phyloP scores from a whole-genome alignment of 2,113 vertebrate genomes.

The Podarcis muralis region DNA sequence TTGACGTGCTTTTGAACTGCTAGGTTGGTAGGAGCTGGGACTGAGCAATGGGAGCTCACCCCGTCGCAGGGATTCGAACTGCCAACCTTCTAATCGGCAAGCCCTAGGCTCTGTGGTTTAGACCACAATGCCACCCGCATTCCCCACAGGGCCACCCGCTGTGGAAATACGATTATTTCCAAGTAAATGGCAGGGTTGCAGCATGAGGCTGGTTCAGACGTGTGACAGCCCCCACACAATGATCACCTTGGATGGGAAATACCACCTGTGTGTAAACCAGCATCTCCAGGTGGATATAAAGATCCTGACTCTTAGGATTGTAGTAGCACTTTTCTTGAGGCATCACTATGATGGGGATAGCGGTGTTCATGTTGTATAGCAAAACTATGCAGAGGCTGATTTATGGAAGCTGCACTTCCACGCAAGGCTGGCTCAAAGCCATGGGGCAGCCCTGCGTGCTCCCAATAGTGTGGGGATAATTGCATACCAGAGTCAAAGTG shows the following conservation, averaged over 20 bases:
- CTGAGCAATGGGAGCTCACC: no score
- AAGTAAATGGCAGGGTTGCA: neutral
- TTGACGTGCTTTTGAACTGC: no score
- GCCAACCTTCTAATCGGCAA: no score
- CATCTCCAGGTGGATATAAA: neutral
- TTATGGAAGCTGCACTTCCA: neutral
- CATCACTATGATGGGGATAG: neutral
- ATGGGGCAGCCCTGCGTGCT: neutral
- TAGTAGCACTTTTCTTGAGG: neutral
- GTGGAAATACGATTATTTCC: neutral
- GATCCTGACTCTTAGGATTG: neutral
- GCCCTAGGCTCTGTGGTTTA: no score
- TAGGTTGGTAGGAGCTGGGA: no score
- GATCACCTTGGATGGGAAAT: neutral
- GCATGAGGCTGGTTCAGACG: neutral
- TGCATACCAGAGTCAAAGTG: neutral
- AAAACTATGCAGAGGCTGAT: neutral
- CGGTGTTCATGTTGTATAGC: neutral
- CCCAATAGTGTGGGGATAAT: neutral
- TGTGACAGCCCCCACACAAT: neutral
- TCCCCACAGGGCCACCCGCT: no score
- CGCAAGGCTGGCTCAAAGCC: no score
- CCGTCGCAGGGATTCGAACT: no score
- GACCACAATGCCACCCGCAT: no score
- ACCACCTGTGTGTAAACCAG: neutral